Conservation (phyloP, 2,113 vertebrate species). For the Ictalurus furcatus region DNA sequence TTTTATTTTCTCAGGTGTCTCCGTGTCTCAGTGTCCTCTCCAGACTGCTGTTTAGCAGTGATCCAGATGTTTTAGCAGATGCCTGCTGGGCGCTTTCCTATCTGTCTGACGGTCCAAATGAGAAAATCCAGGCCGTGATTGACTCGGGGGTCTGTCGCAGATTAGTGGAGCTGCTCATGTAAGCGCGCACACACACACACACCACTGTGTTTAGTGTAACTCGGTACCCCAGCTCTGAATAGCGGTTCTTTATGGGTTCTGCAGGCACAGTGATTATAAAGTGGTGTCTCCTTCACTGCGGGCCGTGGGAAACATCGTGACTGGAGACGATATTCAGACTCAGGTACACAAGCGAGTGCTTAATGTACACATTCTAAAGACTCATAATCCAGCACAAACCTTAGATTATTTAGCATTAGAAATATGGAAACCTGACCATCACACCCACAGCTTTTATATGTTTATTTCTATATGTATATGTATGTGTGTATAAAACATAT, state of each 20-base stretch:
- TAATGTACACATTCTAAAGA: background rate
- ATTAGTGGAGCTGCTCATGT: slow-evolving; percentile 92
- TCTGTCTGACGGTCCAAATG: slow-evolving; percentile 89
- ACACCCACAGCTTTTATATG: background rate
- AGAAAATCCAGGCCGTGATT: slow-evolving; percentile 93
- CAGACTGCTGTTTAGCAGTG: slow-evolving; percentile 87
- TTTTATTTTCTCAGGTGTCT: slow-evolving; percentile 74
- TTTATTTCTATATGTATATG: too few relatives aligned
- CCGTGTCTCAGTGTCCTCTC: slow-evolving; percentile 87
- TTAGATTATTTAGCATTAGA: background rate
- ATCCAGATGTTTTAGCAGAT: slow-evolving; percentile 88
- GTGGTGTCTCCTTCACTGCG: slow-evolving; percentile 89
- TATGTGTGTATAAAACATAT: background rate
- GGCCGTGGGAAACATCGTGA: slow-evolving; percentile 92
- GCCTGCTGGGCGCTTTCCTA: slow-evolving; percentile 93
- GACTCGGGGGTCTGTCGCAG: slow-evolving; percentile 91
- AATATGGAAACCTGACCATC: background rate
- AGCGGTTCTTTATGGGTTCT: background rate
- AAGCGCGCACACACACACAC: slow-evolving; percentile 56
- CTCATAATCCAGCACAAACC: background rate
- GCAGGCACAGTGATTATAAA: slow-evolving; percentile 90
- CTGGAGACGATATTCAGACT: slow-evolving; percentile 90
- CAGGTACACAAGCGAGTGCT: slow-evolving; percentile 71
- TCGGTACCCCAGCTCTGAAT: background rate
- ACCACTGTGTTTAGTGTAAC: background rate